These are phyloP conservation scores for Drosophila pseudoobscura DNA, from an alignment of 1,140 invertebrate species.

Conservation along the genomic window DNA sequence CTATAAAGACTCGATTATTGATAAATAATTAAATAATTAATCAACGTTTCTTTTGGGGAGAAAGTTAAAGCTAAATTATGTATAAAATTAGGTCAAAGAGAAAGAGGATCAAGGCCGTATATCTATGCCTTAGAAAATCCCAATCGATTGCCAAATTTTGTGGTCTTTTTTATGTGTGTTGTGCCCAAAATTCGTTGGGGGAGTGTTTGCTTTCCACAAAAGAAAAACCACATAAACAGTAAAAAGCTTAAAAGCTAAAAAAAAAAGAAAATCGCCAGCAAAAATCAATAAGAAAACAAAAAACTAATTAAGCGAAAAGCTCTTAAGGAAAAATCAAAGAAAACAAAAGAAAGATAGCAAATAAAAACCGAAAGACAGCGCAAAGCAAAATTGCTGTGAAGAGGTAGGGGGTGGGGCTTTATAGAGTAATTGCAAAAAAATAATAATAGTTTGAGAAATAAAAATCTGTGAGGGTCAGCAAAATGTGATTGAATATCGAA, in stretches of 20 bases:
- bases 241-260: neutral
- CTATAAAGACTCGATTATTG: too few relatives aligned
- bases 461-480: slow-evolving; percentile 50
- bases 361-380: slow-evolving; percentile 12
- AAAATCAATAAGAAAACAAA: slow-evolving; percentile 37
- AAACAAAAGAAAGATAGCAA: slow-evolving; percentile 1
- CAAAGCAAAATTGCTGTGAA: slow-evolving; percentile 17
- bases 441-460: slow-evolving; percentile 27
- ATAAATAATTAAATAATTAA: too few relatives aligned
- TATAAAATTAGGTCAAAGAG: too few relatives aligned
- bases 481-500: slow-evolving; percentile 46
- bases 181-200: slow-evolving; percentile 17
- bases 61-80: too few relatives aligned
- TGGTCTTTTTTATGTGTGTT: slow-evolving; percentile 6
- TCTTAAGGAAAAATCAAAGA: slow-evolving; percentile 40
- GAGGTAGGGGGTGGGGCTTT: slow-evolving; percentile 2
- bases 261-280: slow-evolving; percentile 4
- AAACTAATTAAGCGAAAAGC: slow-evolving; percentile 65
- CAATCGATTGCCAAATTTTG: slow-evolving; percentile 32
- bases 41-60: too few relatives aligned
- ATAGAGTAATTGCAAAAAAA: slow-evolving; percentile 26
- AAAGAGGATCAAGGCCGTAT: slow-evolving; percentile 27
- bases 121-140: neutral
- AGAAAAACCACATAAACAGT: slow-evolving; percentile 6
- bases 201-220: slow-evolving; percentile 26